phyloP scores from a whole-genome alignment of 2,888 invertebrate genomes.

The Tinea pellionella region DNA sequence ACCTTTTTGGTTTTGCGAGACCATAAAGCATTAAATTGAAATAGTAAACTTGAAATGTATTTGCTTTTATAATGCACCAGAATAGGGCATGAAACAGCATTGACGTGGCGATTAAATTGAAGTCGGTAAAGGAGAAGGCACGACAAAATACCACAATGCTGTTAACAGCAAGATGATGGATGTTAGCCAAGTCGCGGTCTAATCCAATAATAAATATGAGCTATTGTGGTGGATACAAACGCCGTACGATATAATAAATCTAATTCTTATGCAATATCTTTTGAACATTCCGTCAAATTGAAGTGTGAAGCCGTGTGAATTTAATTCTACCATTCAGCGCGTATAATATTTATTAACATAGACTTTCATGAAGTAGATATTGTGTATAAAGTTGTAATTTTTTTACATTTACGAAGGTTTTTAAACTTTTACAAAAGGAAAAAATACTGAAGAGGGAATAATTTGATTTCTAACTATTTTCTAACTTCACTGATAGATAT shows the following conservation, averaged over 20 bases:
- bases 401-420: no score
- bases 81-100: neutral
- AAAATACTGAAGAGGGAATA: no score
- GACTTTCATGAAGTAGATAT: neutral
- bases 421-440: no score
- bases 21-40: neutral
- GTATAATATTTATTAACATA: neutral
- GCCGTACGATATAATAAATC: slow-evolving; percentile 10
- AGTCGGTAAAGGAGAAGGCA: slow-evolving; percentile 9
- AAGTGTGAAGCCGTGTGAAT: neutral
- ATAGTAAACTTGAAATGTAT: neutral
- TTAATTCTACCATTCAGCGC: neutral
- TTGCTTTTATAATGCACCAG: neutral
- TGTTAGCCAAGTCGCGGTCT: slow-evolving; percentile 28
- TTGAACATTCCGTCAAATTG: slow-evolving; percentile 4
- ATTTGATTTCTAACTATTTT: no score
- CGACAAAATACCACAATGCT: slow-evolving; percentile 5
- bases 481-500: no score
- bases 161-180: slow-evolving; percentile 23
- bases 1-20: neutral
- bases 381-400: neutral
- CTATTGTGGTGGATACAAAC: slow-evolving; percentile 25
- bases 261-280: slow-evolving; percentile 12
- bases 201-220: slow-evolving; percentile 32
- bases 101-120: neutral